Evolutionary conservation across 2,113 vertebrate species (phyloP), one percentile per base, ranked within the genome.

Genomic region (Apistogramma diplotaenia): DNA sequence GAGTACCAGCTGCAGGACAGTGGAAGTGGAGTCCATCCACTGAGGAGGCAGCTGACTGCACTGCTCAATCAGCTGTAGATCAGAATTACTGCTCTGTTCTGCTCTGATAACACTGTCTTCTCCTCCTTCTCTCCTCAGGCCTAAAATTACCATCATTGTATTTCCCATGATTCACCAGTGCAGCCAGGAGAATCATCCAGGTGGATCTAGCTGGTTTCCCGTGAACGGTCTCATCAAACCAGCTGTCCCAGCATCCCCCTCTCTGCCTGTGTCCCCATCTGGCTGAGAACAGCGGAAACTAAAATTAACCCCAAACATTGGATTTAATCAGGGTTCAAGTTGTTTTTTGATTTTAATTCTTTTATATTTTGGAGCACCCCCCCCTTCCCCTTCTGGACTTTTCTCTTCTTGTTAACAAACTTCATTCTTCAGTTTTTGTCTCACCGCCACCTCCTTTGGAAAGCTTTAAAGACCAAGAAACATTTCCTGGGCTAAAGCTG

Each of bases 131-230:
- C 33, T 71, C 31, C 25, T 6, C 11, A 90, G 85, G 54, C 46
- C 21, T 40, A 57, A 74, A 70, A 54, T 74, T 35, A 74, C 11
- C 3, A 71, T 35, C 53, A 0, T 37, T 72, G 56, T 40, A 23
- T 83, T 85, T 77, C 76, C 78, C 80, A 73, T 78, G 58, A 81
- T 84, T 25, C 80, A 37, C n/a, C 37, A 35, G 23, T 81, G 75
- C 84, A 78, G 19, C 55, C 10, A 7, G 53, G 74, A 82, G 67
- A 35, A 55, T 25, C 3, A 11, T 9, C 23, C 49, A 4, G 37
- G 19, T 11, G 23, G 76, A 67, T 49, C 53, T 56, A 40, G 31
- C 74, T 70, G 59, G 53, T 75, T 82, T 79, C 55, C 37, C 57
- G 49, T 55, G 19, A 15, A 74, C 53, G 67, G 33, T 53, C 40